Evolutionary conservation across 1,140 invertebrate species (phyloP).

Genomic region (Cepaea nemoralis): DNA sequence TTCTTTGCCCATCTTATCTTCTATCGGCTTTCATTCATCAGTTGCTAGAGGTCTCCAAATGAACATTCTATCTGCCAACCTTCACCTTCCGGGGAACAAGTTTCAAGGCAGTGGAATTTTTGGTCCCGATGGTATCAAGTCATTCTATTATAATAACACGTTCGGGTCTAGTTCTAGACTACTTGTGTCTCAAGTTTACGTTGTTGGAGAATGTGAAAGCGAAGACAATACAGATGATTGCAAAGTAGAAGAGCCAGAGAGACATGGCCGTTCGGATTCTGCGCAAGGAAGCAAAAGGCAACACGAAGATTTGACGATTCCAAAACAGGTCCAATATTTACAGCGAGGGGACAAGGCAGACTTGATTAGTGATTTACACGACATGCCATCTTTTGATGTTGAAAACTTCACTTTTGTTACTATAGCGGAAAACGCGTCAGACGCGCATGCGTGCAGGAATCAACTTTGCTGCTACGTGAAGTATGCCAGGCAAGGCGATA

Average conservation of each 20-base stretch:
- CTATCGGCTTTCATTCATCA: slow-evolving; percentile 73
- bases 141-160: slow-evolving; percentile 49
- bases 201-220: background rate
- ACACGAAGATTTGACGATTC: background rate
- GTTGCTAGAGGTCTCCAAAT: slow-evolving; percentile 75
- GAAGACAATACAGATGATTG: background rate
- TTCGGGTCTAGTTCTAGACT: background rate
- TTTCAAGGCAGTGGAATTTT: slow-evolving; percentile 76
- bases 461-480: slow-evolving; percentile 21
- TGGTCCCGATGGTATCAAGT: slow-evolving; percentile 41
- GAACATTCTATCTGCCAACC: slow-evolving; percentile 76
- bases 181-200: slow-evolving; percentile 1
- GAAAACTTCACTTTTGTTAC: slow-evolving; percentile 4
- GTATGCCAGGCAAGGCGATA: background rate
- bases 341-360: background rate
- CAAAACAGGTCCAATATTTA: background rate
- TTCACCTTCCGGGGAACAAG: slow-evolving; percentile 72
- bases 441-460: slow-evolving; percentile 4
- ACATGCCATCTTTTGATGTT: background rate
- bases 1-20: slow-evolving; percentile 78
- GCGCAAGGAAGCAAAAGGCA: background rate
- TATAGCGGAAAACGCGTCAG: background rate
- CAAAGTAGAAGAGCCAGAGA: background rate
- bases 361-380: background rate
- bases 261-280: background rate